phyloP scores from a whole-genome alignment of 2,113 vertebrate species.

The Oceanites oceanicus region DNA sequence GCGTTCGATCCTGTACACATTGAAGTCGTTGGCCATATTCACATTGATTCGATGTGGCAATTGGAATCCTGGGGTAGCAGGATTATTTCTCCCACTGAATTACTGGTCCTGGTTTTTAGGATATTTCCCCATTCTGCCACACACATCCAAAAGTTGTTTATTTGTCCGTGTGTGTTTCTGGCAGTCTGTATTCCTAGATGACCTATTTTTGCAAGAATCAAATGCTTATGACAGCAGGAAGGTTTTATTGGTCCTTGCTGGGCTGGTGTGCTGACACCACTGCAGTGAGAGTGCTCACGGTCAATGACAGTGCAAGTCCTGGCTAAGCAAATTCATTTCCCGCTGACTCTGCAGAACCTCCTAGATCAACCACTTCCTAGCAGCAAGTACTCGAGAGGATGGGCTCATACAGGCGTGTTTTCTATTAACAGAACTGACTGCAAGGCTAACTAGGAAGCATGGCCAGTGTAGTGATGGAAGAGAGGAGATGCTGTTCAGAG shows the following conservation, averaged over 20 bases:
- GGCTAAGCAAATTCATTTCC: background rate
- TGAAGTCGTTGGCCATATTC: background rate
- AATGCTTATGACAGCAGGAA: background rate
- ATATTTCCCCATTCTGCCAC: background rate
- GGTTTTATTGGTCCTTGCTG: background rate
- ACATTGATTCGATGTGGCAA: background rate
- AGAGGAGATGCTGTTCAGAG: background rate
- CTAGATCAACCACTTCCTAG: background rate
- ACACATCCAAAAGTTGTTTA: background rate
- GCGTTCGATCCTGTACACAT: background rate
- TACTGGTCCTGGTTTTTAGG: background rate
- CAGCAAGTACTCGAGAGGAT: background rate
- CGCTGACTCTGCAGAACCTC: background rate
- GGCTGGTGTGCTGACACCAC: background rate
- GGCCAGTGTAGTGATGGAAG: background rate
- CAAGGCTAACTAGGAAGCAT: background rate
- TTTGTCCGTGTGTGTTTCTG: background rate
- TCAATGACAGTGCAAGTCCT: background rate
- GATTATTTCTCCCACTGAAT: background rate
- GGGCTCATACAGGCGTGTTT: background rate
- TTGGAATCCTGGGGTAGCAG: background rate
- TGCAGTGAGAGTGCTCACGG: background rate
- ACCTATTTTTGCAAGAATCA: constrained; percentile 10
- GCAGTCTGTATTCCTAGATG: background rate
- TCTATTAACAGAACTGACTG: background rate